Percentiles rank a stretch among this genome's conserved stretches.
Evolutionary conservation across 2,113 vertebrate species (phyloP).

Genomic region (Sciurus niger): DNA sequence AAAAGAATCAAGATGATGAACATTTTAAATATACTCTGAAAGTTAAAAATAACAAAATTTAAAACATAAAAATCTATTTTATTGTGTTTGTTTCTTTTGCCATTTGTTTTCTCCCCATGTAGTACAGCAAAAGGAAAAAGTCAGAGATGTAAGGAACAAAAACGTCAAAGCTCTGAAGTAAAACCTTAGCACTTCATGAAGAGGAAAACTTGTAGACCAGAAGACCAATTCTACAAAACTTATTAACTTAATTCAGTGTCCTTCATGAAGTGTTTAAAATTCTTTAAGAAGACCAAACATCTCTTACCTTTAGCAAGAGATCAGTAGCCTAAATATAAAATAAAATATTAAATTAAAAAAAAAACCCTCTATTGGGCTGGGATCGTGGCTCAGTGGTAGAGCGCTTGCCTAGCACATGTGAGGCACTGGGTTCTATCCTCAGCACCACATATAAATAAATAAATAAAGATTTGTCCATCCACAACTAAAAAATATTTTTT

Average conservation of each 20-base stretch:
- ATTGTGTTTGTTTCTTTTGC: background rate
- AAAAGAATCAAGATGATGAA: background rate
- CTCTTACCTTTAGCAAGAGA: background rate
- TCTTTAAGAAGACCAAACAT: constrained; percentile 34
- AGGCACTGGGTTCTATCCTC: no score
- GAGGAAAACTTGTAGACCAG: background rate
- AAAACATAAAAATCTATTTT: constrained; percentile 50
- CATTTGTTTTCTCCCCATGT: background rate
- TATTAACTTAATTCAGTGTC: background rate
- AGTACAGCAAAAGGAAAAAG: background rate
- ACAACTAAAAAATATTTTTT: background rate
- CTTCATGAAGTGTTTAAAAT: background rate
- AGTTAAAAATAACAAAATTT: constrained; percentile 53
- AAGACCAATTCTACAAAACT: background rate
- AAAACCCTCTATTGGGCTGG: background rate
- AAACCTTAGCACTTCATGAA: background rate
- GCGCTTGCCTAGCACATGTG: no score
- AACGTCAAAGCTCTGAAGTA: background rate
- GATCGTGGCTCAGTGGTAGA: no score
- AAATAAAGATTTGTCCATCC: no score
- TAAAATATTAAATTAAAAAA: constrained; percentile 19
- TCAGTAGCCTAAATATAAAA: background rate
- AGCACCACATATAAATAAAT: no score
- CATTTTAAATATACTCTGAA: constrained; percentile 7
- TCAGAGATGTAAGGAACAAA: background rate